Evolutionary conservation across 2,888 invertebrate species (phyloP), one percentile per base, ranked within the genome.

Genomic region (Linyphia triangularis): DNA sequence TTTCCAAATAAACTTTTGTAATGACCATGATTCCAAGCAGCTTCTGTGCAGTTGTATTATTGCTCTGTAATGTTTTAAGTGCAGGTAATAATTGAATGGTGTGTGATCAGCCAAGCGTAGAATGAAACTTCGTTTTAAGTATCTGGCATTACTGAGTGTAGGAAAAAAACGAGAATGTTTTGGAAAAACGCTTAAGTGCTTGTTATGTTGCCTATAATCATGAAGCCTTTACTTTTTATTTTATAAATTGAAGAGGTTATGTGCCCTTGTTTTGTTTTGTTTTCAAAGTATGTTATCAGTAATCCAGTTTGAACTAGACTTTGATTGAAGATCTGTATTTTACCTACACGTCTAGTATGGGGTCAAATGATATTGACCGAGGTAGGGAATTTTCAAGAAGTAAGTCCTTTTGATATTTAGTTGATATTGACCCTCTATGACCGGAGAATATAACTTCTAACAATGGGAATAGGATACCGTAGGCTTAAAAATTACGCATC

Each of bases 171-270:
- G 59, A 61, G 61, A 61, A 77, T 37, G 63, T 77, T 61, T 63
- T 4, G 10, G 10, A 37, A 24, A 24, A 13, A 61, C 24, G 2
- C 26, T 22, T 19, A 9, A 37, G 77, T n/a, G 40, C 26, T 77
- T 61, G 77, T 61, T 77, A 24, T 26, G n/a, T 33, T 77, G 24
- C 16, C 40, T 77, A 26, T 40, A 63, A 63, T 77, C 63, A 77
- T 33, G 61, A 26, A 63, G 61, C 77, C 19, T 61, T 77, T 63
- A 28, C 16, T 51, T 51, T 51, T 51, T 51, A 51, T 51, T 51
- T 51, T 51, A 51, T n/a, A 13, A n/a, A n/a, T n/a, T n/a, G n/a
- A 51, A 51, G 51, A 51, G 51, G 51, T 51, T 51, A 51, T 51
- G 51, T n/a, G 13, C 51, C 51, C n/a, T 51, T 51, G 51, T 5